Evolutionary conservation across 2,113 vertebrate species (phyloP).

Genomic region (Polyodon spathula): DNA sequence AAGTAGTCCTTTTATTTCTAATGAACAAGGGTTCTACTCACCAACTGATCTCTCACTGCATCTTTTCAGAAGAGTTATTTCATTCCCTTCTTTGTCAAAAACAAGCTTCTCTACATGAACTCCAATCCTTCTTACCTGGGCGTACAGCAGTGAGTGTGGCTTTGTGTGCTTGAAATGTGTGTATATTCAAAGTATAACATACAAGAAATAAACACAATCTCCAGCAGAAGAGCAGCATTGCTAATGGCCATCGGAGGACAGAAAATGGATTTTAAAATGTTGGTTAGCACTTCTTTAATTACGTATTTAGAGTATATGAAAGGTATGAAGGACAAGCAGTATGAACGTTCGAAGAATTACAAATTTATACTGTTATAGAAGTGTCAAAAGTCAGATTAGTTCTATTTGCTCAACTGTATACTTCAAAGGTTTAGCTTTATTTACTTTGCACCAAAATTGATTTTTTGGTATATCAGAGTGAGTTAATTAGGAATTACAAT

Average conservation of each 20-base stretch:
- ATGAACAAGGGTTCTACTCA: conserved; percentile 20
- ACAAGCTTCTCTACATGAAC: no score
- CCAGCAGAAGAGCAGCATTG: no score
- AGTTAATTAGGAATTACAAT: conserved; percentile 56
- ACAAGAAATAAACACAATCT: no score
- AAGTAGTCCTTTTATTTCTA: background rate
- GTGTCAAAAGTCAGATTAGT: conserved; percentile 10
- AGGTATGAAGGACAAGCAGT: background rate
- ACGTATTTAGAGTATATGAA: background rate
- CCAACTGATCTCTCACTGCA: conserved; percentile 42
- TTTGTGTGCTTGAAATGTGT: no score
- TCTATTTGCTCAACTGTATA: conserved; percentile 12
- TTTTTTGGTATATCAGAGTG: conserved; percentile 54
- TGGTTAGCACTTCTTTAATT: no score
- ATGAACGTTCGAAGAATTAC: background rate
- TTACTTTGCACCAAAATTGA: conserved; percentile 17
- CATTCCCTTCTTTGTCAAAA: conserved; percentile 31
- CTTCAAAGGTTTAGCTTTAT: conserved; percentile 9
- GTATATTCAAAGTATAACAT: no score
- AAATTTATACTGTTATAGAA: background rate
- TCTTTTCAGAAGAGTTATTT: conserved; percentile 34
- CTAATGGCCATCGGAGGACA: no score
- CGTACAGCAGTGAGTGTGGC: no score
- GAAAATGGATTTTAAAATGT: no score
- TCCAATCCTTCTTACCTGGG: no score